Conservation (phyloP, 2,797 vertebrate genomes). For the Cyprinella venusta region DNA sequence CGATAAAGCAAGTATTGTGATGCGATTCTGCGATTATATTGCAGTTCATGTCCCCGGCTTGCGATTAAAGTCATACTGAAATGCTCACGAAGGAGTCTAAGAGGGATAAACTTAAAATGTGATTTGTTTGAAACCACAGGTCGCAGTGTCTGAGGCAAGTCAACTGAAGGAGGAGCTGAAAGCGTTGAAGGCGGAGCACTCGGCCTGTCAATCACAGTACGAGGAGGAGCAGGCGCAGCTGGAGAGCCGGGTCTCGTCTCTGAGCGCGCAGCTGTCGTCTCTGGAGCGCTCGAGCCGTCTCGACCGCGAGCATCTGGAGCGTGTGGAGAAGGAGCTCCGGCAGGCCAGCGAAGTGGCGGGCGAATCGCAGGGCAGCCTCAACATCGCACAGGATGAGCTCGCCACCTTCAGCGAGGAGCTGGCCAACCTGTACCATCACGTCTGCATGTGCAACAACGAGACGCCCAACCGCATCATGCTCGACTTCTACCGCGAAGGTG, state of each 20-base stretch:
- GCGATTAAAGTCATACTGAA: too few species aligned
- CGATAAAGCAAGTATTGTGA: too few species aligned
- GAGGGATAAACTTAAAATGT: too few species aligned
- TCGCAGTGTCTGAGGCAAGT: slow-evolving; percentile 87
- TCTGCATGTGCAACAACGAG: slow-evolving; percentile 99
- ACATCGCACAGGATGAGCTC: slow-evolving; percentile 93
- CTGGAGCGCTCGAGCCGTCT: slow-evolving; percentile 85
- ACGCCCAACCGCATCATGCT: slow-evolving; percentile 97
- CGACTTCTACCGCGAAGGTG: slow-evolving; percentile 95
- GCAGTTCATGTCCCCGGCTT: too few species aligned
- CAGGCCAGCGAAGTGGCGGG: slow-evolving; percentile 88
- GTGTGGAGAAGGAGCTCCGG: slow-evolving; percentile 91
- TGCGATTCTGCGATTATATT: too few species aligned
- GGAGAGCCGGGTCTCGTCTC: slow-evolving; percentile 80
- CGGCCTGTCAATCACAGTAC: slow-evolving; percentile 82
- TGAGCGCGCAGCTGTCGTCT: slow-evolving; percentile 81
- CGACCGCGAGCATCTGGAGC: slow-evolving; percentile 83
- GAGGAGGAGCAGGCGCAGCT: slow-evolving; percentile 86
- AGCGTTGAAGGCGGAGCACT: slow-evolving; percentile 81
- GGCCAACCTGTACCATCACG: slow-evolving; percentile 96
- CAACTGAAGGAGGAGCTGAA: slow-evolving; percentile 96
- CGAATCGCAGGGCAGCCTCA: slow-evolving; percentile 94
- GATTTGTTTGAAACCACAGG: slow-evolving; percentile 27
- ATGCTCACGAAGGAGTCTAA: too few species aligned
- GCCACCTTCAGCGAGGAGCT: slow-evolving; percentile 96